phyloP scores from a whole-genome alignment of 2,797 vertebrate genomes.

The Telmatherina bonti region DNA sequence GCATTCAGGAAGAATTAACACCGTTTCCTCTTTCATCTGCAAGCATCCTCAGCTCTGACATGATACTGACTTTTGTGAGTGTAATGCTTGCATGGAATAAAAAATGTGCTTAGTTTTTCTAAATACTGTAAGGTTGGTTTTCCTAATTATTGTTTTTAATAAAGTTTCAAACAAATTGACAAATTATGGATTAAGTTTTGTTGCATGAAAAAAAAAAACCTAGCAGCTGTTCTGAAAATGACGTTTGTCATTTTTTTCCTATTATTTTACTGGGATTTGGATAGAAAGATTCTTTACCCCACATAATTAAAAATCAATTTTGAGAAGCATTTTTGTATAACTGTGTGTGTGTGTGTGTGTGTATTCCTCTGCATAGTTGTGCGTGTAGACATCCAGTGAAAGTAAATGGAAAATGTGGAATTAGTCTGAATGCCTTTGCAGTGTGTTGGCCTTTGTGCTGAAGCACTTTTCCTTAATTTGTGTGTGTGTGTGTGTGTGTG shows the following conservation, averaged over 20 bases:
- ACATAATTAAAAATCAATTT: conserved; percentile 10
- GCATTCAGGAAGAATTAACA: no score
- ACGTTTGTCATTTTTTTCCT: not conserved
- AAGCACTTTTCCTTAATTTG: conserved; percentile 38
- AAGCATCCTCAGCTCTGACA: no score
- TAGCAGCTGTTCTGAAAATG: no score
- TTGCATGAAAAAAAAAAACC: no score
- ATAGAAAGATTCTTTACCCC: not conserved
- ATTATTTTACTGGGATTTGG: not conserved
- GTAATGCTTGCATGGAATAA: no score
- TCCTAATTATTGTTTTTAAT: no score
- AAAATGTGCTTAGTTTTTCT: not conserved
- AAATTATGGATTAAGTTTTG: no score
- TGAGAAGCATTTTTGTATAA: conserved; percentile 11
- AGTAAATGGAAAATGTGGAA: conserved; percentile 69
- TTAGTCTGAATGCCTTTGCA: conserved; percentile 69
- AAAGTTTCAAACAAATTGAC: no score
- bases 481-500: conserved; percentile 29
- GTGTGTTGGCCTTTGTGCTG: conserved; percentile 60
- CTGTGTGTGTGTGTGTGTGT: conserved; percentile 13
- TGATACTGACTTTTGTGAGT: no score
- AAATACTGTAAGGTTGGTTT: not conserved
- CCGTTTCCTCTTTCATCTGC: no score
- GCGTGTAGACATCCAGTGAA: conserved; percentile 57
- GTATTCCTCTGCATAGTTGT: conserved; percentile 37